These are phyloP conservation scores for Matsumyia berberina DNA, from an alignment of 2,888 invertebrate genomes.

Conservation along the genomic window DNA sequence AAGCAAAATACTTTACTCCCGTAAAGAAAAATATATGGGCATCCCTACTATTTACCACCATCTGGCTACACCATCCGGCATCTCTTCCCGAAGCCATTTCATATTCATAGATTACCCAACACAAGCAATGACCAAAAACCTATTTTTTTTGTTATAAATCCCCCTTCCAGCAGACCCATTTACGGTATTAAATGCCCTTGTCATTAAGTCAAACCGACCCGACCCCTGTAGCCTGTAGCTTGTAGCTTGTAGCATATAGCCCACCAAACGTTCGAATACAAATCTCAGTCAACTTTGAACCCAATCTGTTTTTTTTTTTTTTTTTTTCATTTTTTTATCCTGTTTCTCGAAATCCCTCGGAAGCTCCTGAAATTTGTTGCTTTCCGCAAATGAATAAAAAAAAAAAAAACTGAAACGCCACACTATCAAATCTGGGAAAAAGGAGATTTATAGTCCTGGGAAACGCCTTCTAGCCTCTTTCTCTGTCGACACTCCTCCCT, in stretches of 20 bases:
- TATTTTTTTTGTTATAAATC: slow-evolving; percentile 5
- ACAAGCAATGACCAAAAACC: slow-evolving; percentile 4
- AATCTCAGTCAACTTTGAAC: slow-evolving; percentile 36
- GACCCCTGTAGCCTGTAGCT: background rate
- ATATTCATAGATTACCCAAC: slow-evolving; percentile 8
- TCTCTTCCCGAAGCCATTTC: background rate
- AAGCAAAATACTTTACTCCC: no score
- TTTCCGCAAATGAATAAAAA: slow-evolving; percentile 3
- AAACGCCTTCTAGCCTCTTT: slow-evolving; percentile 49
- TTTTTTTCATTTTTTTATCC: no score
- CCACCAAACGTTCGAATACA: slow-evolving; percentile 3
- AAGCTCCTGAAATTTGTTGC: slow-evolving; percentile 52
- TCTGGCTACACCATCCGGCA: background rate
- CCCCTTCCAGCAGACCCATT: slow-evolving; percentile 3
- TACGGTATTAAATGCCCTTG: slow-evolving; percentile 19
- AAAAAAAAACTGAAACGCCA: slow-evolving; percentile 5
- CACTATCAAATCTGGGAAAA: slow-evolving; percentile 39
- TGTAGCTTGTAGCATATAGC: no score
- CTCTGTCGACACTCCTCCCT: slow-evolving; percentile 1
- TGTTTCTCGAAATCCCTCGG: slow-evolving; percentile 15
- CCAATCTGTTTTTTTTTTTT: slow-evolving; percentile 33
- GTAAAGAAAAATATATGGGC: no score
- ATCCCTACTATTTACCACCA: no score
- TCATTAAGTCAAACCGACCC: slow-evolving; percentile 31
- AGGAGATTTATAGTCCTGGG: slow-evolving; percentile 58